Base-by-base conservation (phyloP, 2,113 vertebrate genomes). In the Cathartes aura region DNA sequence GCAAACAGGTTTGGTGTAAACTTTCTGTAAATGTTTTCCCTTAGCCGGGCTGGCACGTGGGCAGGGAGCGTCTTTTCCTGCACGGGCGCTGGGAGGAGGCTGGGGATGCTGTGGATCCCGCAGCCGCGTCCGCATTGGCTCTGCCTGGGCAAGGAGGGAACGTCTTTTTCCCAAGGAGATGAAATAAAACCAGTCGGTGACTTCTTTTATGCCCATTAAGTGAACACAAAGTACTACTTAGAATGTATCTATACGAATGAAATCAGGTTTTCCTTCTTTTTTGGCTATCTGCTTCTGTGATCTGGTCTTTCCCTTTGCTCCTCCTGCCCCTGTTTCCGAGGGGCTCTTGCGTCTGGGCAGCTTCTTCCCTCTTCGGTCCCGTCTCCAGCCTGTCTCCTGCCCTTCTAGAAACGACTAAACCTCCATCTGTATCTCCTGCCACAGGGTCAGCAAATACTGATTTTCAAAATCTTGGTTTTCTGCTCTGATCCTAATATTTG, bases 321-420 rank as follows among this genome's bases (percentile, higher is more conserved):
- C 34, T 42, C 47, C 23, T 50, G 62, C 47, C 19, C 15, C 43
- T 43, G 3, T 34, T 53, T 32, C 29, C 2, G 2, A 29, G 40
- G 32, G 26, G 18, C 13, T 70, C 6, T 70, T 0, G 1, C 45
- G 47, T 30, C 47, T 7, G 12, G 24, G n/a, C 34, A 26, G 45
- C 36, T 66, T 30, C 14, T 32, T 58, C 36, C 22, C 8, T 0
- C 10, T 34, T 45, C 0, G 1, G 5, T 55, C 34, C 38, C 2
- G 0, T n/a, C n/a, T 55, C 40, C 20, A 48, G 47, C 3, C 14
- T 16, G 12, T 9, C 10, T 63, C 50, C 64, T n/a, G 21, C 21
- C 30, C 13, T 11, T 29, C 6, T 14, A 16, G 64, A 10, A 17
- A 48, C 1, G 3, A 32, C 13, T 26, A 26, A 48, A 26, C 13